Conservation (phyloP, 2,888 invertebrate genomes). For the Aspidiotus rigidus region DNA sequence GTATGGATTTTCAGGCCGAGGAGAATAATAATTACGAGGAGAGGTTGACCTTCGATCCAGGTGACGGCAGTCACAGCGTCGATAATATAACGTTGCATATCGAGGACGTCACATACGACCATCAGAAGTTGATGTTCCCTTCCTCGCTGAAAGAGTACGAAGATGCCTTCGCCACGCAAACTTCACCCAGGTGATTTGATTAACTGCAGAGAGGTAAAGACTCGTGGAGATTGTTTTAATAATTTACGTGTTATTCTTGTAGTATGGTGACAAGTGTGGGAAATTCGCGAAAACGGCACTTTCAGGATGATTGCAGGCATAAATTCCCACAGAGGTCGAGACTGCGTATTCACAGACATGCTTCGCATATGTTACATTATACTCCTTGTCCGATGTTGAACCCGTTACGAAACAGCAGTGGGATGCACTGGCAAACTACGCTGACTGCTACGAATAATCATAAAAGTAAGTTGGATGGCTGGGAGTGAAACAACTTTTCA, state of each 20-base stretch:
- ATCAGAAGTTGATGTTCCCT: constrained; percentile 23
- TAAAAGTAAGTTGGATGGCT: constrained; percentile 37
- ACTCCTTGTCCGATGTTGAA: constrained; percentile 92
- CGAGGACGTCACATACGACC: constrained; percentile 17
- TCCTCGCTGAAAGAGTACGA: constrained; percentile 10
- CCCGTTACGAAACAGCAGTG: constrained; percentile 80
- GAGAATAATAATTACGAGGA: constrained; percentile 29
- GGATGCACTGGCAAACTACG: constrained; percentile 58
- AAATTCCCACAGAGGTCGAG: constrained; percentile 44
- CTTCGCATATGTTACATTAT: constrained; percentile 54
- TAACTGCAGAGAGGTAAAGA: not conserved
- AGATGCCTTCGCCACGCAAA: constrained; percentile 19
- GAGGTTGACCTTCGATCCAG: constrained; percentile 14
- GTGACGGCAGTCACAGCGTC: constrained; percentile 1
- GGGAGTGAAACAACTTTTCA: too few relatives aligned
- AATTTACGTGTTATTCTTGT: not conserved
- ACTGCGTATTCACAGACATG: constrained; percentile 47
- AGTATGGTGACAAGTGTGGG: not conserved
- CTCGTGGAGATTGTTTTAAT: not conserved
- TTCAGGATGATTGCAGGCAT: not conserved
- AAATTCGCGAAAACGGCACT: constrained; percentile 13
- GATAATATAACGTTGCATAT: constrained; percentile 28
- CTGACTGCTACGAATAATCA: constrained; percentile 41
- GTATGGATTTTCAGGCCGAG: constrained; percentile 19
- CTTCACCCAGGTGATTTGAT: constrained; percentile 17